Conservation (phyloP, 2,888 invertebrate genomes). For the Heteromurus nitidus region DNA sequence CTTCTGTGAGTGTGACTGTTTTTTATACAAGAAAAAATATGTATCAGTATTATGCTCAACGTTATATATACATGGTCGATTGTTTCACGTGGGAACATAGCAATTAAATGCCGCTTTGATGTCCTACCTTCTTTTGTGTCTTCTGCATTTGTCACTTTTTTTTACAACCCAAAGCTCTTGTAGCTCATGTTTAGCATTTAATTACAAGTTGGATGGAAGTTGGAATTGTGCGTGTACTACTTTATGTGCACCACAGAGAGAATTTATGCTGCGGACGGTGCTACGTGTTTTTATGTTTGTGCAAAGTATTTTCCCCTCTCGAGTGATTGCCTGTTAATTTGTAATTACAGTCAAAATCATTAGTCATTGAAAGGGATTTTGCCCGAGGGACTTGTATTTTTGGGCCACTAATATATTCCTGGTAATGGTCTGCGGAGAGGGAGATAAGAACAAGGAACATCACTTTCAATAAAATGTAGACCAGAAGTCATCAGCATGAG, state of each 20-base stretch:
- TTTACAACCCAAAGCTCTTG: too few relatives aligned
- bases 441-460: too few relatives aligned
- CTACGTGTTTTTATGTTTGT: too few relatives aligned
- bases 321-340: constrained; percentile 5
- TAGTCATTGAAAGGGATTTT: constrained; percentile 8
- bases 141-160: background rate
- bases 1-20: too few relatives aligned
- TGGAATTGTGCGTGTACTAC: background rate
- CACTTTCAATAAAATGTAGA: too few relatives aligned
- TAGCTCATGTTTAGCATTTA: too few relatives aligned
- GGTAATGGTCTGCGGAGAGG: too few relatives aligned
- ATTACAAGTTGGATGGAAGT: background rate
- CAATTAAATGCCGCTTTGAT: constrained; percentile 17
- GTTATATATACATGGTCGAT: background rate
- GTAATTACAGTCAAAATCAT: constrained; percentile 2
- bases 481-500: too few relatives aligned
- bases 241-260: background rate
- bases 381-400: background rate
- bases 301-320: background rate
- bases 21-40: too few relatives aligned
- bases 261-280: too few relatives aligned
- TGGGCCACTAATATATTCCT: background rate
- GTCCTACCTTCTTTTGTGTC: background rate
- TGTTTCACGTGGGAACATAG: constrained; percentile 24
- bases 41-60: background rate